Percentiles rank a stretch among this genome's conserved stretches.
These are phyloP conservation scores for Sepioteuthis lessoniana DNA, from an alignment of 2,888 invertebrate genomes.

Conservation along the genomic window DNA sequence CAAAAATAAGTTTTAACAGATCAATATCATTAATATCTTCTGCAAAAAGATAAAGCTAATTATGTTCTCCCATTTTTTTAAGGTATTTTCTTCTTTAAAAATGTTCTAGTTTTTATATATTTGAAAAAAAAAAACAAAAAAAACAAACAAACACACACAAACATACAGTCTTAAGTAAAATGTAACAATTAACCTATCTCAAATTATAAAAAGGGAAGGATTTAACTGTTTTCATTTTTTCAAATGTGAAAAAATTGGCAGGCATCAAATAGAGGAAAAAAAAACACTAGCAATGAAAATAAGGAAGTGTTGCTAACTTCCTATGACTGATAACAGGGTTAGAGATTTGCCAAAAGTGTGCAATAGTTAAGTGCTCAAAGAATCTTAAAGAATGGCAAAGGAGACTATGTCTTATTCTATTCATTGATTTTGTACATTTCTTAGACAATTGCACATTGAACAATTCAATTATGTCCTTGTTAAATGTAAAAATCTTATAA, in stretches of 20 bases:
- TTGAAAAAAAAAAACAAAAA: too few relatives aligned
- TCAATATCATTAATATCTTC: background rate
- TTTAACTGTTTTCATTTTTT: background rate
- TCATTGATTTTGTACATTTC: background rate
- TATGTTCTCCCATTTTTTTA: background rate
- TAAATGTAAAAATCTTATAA: too few relatives aligned
- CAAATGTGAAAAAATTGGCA: background rate
- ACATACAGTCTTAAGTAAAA: background rate
- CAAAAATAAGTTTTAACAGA: background rate
- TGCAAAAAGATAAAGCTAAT: background rate
- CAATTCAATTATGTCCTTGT: background rate
- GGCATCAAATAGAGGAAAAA: slow-evolving; percentile 11
- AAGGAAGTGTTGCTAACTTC: slow-evolving; percentile 37
- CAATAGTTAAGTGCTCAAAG: background rate
- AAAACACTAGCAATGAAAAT: background rate
- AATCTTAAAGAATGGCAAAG: background rate
- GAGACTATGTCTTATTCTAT: background rate
- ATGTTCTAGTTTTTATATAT: too few relatives aligned
- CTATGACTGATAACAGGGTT: background rate
- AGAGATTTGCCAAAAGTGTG: background rate
- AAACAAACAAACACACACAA: background rate
- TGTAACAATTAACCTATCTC: background rate
- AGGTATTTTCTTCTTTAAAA: background rate
- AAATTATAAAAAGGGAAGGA: background rate
- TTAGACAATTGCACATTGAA: background rate